These are phyloP conservation scores for Odocoileus hemionus DNA, from an alignment of 2,113 vertebrate genomes.

Conservation along the genomic window DNA sequence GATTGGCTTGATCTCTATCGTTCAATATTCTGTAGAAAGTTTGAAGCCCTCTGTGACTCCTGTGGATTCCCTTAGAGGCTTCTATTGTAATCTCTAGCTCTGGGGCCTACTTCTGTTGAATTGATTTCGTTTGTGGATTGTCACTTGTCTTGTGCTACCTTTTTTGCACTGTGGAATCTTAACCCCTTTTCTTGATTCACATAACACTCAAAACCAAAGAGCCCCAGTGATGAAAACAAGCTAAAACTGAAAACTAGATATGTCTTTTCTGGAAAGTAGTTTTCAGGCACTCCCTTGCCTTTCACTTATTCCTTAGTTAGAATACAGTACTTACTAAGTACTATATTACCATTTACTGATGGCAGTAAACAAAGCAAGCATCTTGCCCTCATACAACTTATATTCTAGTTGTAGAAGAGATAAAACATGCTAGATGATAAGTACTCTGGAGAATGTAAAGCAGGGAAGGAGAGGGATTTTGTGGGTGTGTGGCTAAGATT, in stretches of 20 bases:
- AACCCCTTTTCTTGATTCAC: not conserved
- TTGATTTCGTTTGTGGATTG: not conserved
- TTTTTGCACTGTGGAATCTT: not conserved
- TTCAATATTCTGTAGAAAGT: not conserved
- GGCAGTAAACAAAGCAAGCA: not conserved
- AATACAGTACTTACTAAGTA: not conserved
- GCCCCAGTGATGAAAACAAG: not conserved
- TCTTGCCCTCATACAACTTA: not conserved
- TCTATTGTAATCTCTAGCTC: not conserved
- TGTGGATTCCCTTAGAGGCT: not conserved
- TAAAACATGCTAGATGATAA: not conserved
- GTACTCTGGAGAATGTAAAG: not conserved
- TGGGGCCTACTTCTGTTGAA: not conserved
- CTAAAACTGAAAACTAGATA: not conserved
- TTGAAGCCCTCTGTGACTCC: not conserved
- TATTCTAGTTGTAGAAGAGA: not conserved
- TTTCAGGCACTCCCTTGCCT: not conserved
- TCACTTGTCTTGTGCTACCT: not conserved
- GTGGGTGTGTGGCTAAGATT: not conserved
- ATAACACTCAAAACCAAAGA: not conserved
- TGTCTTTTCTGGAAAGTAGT: not conserved
- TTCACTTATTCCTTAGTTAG: conserved; percentile 23
- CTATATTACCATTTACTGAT: not conserved
- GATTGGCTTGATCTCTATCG: not conserved
- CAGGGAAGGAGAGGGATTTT: not conserved